A percentile compares a stretch with the other conserved stretches of the same genome.
These are phyloP conservation scores for Enteromius afrohamiltoni DNA, from an alignment of 2,797 vertebrate species.

Conservation along the genomic window DNA sequence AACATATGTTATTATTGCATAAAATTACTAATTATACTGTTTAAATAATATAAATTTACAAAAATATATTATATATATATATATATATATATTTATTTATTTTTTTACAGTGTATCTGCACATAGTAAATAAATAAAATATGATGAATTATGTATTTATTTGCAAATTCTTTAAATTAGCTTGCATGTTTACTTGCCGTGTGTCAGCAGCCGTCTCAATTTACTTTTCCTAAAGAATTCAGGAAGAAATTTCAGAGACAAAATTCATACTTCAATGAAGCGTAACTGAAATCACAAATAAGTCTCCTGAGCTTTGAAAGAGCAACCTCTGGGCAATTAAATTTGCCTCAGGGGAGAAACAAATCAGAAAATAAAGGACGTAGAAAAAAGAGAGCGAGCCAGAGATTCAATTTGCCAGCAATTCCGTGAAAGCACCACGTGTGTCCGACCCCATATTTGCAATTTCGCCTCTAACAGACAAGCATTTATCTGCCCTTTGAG, in stretches of 20 bases:
- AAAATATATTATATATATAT: background rate
- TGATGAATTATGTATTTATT: background rate
- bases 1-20: background rate
- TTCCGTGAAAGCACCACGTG: constrained; percentile 9
- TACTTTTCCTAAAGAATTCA: background rate
- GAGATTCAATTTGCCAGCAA: constrained; percentile 57
- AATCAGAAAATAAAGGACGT: constrained; percentile 8
- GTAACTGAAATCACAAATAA: constrained; percentile 5
- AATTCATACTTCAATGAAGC: background rate
- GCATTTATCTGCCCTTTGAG: constrained; percentile 44
- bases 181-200: background rate
- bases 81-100: background rate
- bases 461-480: constrained; percentile 12
- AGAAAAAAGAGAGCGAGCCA: constrained; percentile 54
- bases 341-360: background rate
- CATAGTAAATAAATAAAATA: background rate
- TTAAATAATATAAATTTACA: background rate
- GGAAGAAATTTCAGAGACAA: background rate
- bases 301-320: background rate
- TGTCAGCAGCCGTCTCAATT: background rate
- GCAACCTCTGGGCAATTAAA: background rate
- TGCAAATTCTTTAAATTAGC: background rate
- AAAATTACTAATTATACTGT: background rate
- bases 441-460: constrained; percentile 27
- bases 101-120: background rate